A percentile compares a stretch with the other conserved stretches of the same genome.
phyloP scores from a whole-genome alignment of 2,113 vertebrate genomes.

The Grammomys surdaster region DNA sequence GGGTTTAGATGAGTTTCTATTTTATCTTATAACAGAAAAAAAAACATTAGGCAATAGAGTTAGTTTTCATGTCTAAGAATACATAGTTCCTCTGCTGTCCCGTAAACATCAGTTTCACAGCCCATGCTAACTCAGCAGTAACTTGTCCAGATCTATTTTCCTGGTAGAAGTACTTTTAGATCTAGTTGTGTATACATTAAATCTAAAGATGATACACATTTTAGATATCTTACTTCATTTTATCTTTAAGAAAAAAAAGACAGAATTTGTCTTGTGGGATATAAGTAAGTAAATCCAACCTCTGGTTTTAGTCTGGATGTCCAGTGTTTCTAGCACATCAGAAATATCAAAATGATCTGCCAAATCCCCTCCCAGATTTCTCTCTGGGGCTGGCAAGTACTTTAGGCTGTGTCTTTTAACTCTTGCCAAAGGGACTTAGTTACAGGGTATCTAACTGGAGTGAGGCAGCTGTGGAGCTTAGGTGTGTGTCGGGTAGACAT shows the following conservation, averaged over 20 bases:
- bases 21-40: background rate
- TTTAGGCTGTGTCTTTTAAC: background rate
- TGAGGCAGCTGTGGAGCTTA: background rate
- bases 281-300: conserved; percentile 5
- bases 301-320: background rate
- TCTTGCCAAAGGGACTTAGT: background rate
- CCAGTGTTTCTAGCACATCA: conserved; percentile 22
- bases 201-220: background rate
- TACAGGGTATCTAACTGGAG: background rate
- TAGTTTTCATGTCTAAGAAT: conserved; percentile 48
- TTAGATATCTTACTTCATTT: background rate
- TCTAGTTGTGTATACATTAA: background rate
- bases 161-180: conserved; percentile 17
- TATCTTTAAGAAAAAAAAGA: background rate
- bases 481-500: background rate
- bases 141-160: background rate
- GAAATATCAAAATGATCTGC: background rate
- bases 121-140: conserved; percentile 8
- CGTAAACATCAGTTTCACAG: no score
- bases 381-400: background rate
- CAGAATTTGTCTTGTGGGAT: background rate
- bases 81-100: background rate
- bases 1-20: background rate
- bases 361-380: background rate
- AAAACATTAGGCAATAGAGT: background rate